phyloP scores from a whole-genome alignment of 2,797 vertebrate genomes.

The Karalla daura region DNA sequence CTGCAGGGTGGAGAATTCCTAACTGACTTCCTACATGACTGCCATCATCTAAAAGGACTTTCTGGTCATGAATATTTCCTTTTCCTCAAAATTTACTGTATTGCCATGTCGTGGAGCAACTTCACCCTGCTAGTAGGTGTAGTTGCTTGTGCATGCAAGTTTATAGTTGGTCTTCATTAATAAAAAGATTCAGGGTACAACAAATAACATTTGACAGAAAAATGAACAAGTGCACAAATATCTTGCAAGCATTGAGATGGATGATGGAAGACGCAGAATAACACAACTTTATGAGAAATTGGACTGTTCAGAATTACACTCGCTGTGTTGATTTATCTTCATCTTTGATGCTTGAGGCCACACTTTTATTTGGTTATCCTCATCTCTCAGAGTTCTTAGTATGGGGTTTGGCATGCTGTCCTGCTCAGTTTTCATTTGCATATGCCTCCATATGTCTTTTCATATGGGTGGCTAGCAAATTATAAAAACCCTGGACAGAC shows the following conservation, averaged over 20 bases:
- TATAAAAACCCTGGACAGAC: slow-evolving; percentile 31
- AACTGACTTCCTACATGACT: not conserved
- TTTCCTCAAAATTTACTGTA: not conserved
- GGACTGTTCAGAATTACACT: slow-evolving; percentile 26
- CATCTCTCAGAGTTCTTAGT: slow-evolving; percentile 35
- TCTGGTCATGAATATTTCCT: slow-evolving; percentile 19
- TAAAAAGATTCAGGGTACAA: not conserved
- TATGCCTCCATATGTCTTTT: slow-evolving; percentile 46
- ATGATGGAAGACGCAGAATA: slow-evolving; percentile 26
- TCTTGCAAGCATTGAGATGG: slow-evolving; percentile 1
- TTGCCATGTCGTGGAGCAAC: not conserved
- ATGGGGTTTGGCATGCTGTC: slow-evolving; percentile 55
- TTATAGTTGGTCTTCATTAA: not conserved
- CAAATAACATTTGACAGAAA: slow-evolving; percentile 1
- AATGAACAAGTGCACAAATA: slow-evolving; percentile 1
- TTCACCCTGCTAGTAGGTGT: not conserved
- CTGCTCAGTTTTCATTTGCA: slow-evolving; percentile 49
- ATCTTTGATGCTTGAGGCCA: slow-evolving; percentile 25
- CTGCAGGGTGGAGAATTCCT: slow-evolving; percentile 11
- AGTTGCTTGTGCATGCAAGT: not conserved
- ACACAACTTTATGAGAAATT: slow-evolving; percentile 22
- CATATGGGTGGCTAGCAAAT: slow-evolving; percentile 38
- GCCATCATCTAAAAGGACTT: slow-evolving; percentile 16
- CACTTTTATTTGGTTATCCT: slow-evolving; percentile 35
- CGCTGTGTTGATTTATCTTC: slow-evolving; percentile 24